A percentile compares a stretch with the other conserved stretches of the same genome.
Evolutionary conservation across 2,888 invertebrate genomes (phyloP).

Genomic region (Drosophila anomalipes): DNA sequence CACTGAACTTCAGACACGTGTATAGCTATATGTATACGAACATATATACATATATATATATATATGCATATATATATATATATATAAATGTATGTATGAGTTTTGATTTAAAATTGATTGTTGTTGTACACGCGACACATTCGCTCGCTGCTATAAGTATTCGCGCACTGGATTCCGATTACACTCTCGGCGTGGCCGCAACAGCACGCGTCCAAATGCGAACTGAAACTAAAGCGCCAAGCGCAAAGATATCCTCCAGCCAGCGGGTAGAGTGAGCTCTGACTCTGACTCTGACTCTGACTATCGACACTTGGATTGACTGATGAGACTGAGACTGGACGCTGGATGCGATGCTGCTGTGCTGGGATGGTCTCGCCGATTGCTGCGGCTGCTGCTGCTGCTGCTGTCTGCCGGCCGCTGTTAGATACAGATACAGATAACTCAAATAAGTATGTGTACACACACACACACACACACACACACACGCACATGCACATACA

Average conservation of each 20-base stretch:
- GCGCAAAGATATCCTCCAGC: slow-evolving; percentile 76
- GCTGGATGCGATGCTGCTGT: slow-evolving; percentile 39
- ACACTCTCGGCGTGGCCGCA: slow-evolving; percentile 72
- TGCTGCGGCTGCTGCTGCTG: slow-evolving; percentile 25
- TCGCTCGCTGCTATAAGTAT: slow-evolving; percentile 41
- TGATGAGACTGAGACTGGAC: slow-evolving; percentile 51
- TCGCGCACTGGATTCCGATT: slow-evolving; percentile 45
- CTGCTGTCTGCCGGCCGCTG: slow-evolving; percentile 57
- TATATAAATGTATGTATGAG: slow-evolving; percentile 20
- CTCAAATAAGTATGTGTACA: slow-evolving; percentile 41
- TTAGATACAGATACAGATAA: slow-evolving; percentile 64
- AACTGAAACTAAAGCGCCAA: slow-evolving; percentile 74
- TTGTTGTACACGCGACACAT: slow-evolving; percentile 50
- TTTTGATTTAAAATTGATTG: slow-evolving; percentile 26
- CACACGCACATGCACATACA: background rate
- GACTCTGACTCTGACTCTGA: slow-evolving; percentile 45
- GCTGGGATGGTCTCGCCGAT: slow-evolving; percentile 12
- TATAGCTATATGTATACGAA: slow-evolving; percentile 25
- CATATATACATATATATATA: slow-evolving; percentile 8
- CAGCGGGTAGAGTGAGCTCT: slow-evolving; percentile 65
- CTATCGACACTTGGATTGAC: slow-evolving; percentile 49
- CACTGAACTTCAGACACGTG: slow-evolving; percentile 74
- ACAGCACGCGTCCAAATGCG: slow-evolving; percentile 77
- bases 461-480: background rate
- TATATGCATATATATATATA: background rate